These are phyloP conservation scores for Emmelina monodactyla DNA, from an alignment of 2,888 invertebrate species.

Conservation along the genomic window DNA sequence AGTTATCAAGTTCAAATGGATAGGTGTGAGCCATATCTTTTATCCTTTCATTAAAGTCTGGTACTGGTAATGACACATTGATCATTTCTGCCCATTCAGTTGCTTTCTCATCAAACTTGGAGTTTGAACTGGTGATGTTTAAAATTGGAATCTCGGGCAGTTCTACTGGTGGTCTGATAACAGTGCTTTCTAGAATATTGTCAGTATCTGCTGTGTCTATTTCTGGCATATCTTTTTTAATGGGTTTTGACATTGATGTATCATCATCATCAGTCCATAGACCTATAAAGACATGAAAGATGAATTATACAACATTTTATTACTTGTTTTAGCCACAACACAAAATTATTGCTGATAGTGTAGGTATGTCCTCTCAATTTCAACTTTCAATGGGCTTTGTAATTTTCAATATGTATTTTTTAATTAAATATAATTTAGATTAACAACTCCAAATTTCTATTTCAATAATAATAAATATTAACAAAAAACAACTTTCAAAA, in stretches of 20 bases:
- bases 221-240: conserved; percentile 22
- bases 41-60: conserved; percentile 80
- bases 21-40: conserved; percentile 86
- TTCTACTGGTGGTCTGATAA: conserved; percentile 40
- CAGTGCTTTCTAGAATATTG: conserved; percentile 42
- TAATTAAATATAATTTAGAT: neutral
- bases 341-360: neutral
- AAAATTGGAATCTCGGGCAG: conserved; percentile 69
- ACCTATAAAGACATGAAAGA: conserved; percentile 22
- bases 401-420: neutral
- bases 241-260: conserved; percentile 22
- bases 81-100: conserved; percentile 89
- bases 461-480: conserved; percentile 5
- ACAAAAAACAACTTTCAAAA: conserved; percentile 3
- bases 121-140: conserved; percentile 68
- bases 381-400: neutral
- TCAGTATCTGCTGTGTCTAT: conserved; percentile 32
- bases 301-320: neutral
- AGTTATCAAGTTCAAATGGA: conserved; percentile 93
- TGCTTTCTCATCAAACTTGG: conserved; percentile 48
- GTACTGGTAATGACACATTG: conserved; percentile 81
- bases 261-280: conserved; percentile 54
- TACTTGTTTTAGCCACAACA: conserved; percentile 8
- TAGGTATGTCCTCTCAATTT: no score
- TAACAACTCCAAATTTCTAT: conserved; percentile 4